Conservation (phyloP, 2,113 vertebrate genomes). For the Crotalus helleri region DNA sequence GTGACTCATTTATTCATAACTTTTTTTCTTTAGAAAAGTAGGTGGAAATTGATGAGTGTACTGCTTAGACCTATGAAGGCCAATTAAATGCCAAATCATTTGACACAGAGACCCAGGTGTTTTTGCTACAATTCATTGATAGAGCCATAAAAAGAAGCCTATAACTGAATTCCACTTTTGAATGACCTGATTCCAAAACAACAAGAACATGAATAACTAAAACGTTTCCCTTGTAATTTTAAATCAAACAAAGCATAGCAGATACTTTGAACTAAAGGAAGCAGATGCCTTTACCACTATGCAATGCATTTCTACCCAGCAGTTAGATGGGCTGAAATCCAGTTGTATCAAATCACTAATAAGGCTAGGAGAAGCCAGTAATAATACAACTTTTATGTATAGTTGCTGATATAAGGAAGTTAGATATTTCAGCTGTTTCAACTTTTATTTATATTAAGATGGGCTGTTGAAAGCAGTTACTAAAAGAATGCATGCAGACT, state of each 20-base stretch:
- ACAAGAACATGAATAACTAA: constrained; percentile 59
- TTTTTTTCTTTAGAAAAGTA: constrained; percentile 25
- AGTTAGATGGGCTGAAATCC: constrained; percentile 59
- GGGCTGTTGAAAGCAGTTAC: constrained; percentile 57
- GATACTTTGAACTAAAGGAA: constrained; percentile 68
- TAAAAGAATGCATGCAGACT: constrained; percentile 47
- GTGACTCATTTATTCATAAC: constrained; percentile 48
- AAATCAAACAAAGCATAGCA: constrained; percentile 54
- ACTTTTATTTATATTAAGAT: constrained; percentile 60
- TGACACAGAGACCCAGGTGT: constrained; percentile 20
- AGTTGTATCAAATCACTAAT: constrained; percentile 57
- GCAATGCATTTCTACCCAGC: constrained; percentile 66
- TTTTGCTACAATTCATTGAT: constrained; percentile 7
- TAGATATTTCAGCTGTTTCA: constrained; percentile 60
- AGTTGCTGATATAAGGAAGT: constrained; percentile 58
- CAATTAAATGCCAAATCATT: constrained; percentile 24
- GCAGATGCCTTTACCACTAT: constrained; percentile 63
- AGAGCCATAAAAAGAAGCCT: constrained; percentile 26
- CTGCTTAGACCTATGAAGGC: neutral
- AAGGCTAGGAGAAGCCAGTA: constrained; percentile 57
- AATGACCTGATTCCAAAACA: constrained; percentile 43
- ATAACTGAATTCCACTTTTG: constrained; percentile 32
- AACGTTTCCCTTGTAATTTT: constrained; percentile 58
- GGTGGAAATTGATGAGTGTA: neutral
- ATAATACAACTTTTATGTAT: constrained; percentile 61